phyloP scores from a whole-genome alignment of 2,113 vertebrate genomes.

The Piaya cayana region DNA sequence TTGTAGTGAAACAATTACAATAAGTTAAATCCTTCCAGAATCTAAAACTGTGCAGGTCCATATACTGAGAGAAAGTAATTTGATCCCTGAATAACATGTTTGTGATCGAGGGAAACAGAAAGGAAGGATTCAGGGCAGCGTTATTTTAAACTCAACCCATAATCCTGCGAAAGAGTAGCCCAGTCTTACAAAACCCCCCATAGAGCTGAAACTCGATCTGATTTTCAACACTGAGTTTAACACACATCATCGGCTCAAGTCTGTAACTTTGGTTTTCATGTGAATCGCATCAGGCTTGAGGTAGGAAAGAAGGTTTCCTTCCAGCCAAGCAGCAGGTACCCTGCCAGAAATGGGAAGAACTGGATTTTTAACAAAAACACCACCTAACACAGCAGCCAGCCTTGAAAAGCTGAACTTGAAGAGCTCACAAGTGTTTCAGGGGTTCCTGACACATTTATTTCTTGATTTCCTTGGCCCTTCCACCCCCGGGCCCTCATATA shows the following conservation, averaged over 20 bases:
- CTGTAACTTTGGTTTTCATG: neutral
- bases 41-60: neutral
- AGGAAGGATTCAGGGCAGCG: neutral
- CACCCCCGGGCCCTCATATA: neutral
- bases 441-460: neutral
- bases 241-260: neutral
- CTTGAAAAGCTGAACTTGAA: neutral
- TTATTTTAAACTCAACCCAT: neutral
- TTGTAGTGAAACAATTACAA: neutral
- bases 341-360: fast-evolving
- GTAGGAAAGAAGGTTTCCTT: neutral
- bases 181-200: neutral
- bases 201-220: neutral
- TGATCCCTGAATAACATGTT: neutral
- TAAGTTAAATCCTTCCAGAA: neutral
- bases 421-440: neutral
- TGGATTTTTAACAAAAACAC: neutral
- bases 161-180: neutral
- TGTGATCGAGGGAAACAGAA: neutral
- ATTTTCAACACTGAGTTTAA: neutral
- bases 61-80: neutral
- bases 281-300: neutral
- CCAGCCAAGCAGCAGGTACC: neutral
- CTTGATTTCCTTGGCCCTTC: neutral
- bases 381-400: neutral